These are phyloP conservation scores for Drosophila orosa DNA, from an alignment of 1,140 invertebrate species.

Conservation along the genomic window DNA sequence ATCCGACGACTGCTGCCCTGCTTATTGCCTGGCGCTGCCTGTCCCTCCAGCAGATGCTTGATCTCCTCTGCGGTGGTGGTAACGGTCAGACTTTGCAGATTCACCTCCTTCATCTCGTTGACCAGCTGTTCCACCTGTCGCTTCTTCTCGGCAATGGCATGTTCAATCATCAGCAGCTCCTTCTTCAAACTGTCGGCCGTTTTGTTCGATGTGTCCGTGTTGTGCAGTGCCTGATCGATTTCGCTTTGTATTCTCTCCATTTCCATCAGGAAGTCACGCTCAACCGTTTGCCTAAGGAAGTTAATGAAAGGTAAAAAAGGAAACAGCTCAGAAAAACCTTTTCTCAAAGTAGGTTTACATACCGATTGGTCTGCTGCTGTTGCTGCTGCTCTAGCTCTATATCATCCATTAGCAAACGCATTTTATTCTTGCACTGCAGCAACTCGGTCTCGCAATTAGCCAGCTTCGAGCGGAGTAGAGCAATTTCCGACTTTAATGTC, in stretches of 20 bases:
- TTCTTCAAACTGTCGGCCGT: constrained; percentile 92
- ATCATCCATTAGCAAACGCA: constrained; percentile 89
- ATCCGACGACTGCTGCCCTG: constrained; percentile 94
- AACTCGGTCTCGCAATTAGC: constrained; percentile 95
- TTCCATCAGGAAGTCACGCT: constrained; percentile 90
- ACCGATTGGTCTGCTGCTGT: constrained; percentile 79
- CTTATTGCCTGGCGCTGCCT: constrained; percentile 86
- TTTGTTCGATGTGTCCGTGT: constrained; percentile 91
- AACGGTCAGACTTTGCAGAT: constrained; percentile 93
- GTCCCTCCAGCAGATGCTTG: constrained; percentile 91
- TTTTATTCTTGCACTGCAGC: constrained; percentile 94
- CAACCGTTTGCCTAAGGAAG: constrained; percentile 87
- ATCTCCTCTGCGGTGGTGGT: constrained; percentile 91
- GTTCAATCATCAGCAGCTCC: constrained; percentile 90
- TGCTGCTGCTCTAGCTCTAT: constrained; percentile 85
- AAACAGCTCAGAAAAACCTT: no score
- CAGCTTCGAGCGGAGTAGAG: constrained; percentile 91
- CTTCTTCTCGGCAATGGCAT: constrained; percentile 93
- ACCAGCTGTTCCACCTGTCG: constrained; percentile 93
- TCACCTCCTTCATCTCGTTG: constrained; percentile 95
- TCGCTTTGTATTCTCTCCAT: constrained; percentile 92
- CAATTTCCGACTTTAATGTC: constrained; percentile 93
- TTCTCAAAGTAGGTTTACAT: no score
- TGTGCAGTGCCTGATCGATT: constrained; percentile 92
- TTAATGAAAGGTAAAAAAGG: background rate